Conservation (phyloP, 2,113 vertebrate species). For the Ammodramus savannarum region DNA sequence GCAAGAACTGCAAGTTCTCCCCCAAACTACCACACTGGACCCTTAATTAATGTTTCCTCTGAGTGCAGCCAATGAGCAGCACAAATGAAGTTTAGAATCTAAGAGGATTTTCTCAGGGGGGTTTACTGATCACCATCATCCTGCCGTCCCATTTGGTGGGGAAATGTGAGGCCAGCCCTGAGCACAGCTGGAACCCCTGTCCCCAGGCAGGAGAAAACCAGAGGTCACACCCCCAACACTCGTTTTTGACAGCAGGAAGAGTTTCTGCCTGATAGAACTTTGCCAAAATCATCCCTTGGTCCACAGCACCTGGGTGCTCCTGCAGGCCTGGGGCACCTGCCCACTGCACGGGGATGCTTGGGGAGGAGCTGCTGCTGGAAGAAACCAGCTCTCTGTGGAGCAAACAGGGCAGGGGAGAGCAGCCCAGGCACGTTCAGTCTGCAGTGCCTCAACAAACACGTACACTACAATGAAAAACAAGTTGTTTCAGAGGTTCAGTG, state of each 20-base stretch:
- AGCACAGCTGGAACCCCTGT: background rate
- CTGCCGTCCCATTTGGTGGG: background rate
- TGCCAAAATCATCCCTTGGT: background rate
- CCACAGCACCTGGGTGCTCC: background rate
- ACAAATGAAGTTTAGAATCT: background rate
- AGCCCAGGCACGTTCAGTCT: background rate
- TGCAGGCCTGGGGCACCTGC: fast-evolving
- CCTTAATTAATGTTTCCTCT: background rate
- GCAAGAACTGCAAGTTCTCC: background rate
- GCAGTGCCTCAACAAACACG: background rate
- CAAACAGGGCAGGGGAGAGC: fast-evolving
- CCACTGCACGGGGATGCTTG: fast-evolving
- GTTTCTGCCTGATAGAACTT: background rate
- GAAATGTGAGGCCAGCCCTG: background rate
- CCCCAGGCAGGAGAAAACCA: background rate
- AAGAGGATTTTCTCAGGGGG: constrained; percentile 30
- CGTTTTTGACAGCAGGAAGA: background rate
- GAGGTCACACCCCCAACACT: background rate
- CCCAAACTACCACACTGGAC: background rate
- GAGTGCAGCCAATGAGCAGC: background rate
- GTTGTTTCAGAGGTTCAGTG: background rate
- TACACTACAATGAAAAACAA: background rate
- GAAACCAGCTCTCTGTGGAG: background rate
- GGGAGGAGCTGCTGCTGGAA: background rate
- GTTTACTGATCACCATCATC: background rate